Base-by-base conservation (phyloP, 2,888 invertebrate genomes). In the Drosophila anomalata region DNA sequence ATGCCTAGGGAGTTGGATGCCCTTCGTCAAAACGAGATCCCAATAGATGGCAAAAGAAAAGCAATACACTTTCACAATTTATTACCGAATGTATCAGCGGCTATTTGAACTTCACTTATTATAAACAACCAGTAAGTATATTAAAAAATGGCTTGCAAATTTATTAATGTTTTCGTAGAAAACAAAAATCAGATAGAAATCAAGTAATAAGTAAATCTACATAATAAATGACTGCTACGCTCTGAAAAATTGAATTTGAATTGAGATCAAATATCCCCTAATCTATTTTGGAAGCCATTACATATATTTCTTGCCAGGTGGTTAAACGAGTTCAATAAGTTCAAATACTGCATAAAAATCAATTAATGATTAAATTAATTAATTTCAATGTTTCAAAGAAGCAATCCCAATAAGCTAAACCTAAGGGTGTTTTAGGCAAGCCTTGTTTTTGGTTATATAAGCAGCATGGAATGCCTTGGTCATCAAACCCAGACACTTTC, bases 11-110 rank as follows among this genome's bases (percentile, higher is more conserved):
- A 56, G 50, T 41, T 63, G 52, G 46, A 22, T 70, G 80, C 85
- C 75, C 85, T 73, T 68, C 52, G 59, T 73, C 65, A 74, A 63
- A 59, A 73, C 55, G 36, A 47, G 24, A 58, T 36, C 60, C 54
- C 73, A 61, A 81, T 79, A 73, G 73, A 81, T 76, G 59, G 73
- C 31, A 71, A 75, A 60, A 67, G 57, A 67, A 76, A 26, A 55
- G n/a, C 48, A 24, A 46, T 29, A 47, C 39, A 36, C 65, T 65
- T 65, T 65, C 66, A 65, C 65, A 51, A 52, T 52, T 52, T 39
- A 52, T 29, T 63, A 51, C 41, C 8, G 39, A 47, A 46, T 65
- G 24, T 57, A 52, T 33, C 44, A 47, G 26, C 17, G 33, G 65
- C 50, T 48, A 55, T 50, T 39, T 41, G 12, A 59, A 17, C 48